Evolutionary conservation across 1,140 invertebrate species (phyloP).

Genomic region (Drosophila orena): DNA sequence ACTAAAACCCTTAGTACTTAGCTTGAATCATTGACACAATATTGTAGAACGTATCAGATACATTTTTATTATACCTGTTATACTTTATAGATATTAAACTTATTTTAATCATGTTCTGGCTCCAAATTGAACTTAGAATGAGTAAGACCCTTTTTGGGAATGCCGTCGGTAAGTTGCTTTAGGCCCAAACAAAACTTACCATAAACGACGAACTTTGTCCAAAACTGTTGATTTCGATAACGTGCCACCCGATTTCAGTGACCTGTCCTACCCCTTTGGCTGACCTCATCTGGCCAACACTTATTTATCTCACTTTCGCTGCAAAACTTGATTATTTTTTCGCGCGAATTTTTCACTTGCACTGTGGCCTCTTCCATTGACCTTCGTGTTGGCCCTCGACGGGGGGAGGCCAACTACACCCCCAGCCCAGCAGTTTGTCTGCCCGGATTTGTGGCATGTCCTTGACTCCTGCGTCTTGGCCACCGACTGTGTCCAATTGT

Average conservation of each 20-base stretch:
- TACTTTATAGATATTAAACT: neutral
- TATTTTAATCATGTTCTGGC: neutral
- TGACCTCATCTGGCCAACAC: constrained; percentile 8
- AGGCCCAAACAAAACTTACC: neutral
- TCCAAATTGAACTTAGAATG: neutral
- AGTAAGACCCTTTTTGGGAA: neutral
- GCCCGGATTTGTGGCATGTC: constrained; percentile 66
- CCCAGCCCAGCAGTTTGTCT: neutral
- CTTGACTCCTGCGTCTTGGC: constrained; percentile 69
- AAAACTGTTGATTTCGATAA: constrained; percentile 15
- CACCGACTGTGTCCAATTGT: constrained; percentile 52
- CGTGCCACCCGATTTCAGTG: constrained; percentile 2
- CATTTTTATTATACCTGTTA: no score
- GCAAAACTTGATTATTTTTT: constrained; percentile 76
- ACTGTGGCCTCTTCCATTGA: constrained; percentile 62
- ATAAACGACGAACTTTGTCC: constrained; percentile 11
- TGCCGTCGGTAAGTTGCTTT: constrained; percentile 28
- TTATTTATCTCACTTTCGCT: constrained; percentile 74
- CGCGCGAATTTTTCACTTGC: constrained; percentile 61
- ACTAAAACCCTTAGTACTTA: no score
- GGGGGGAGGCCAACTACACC: neutral
- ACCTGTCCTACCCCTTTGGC: constrained; percentile 8
- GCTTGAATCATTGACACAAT: no score
- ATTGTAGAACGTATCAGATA: no score
- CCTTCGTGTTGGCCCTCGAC: constrained; percentile 30